Percentiles rank a stretch among this genome's conserved stretches.
phyloP scores from a whole-genome alignment of 2,113 vertebrate genomes.

The Chinchilla lanigera region DNA sequence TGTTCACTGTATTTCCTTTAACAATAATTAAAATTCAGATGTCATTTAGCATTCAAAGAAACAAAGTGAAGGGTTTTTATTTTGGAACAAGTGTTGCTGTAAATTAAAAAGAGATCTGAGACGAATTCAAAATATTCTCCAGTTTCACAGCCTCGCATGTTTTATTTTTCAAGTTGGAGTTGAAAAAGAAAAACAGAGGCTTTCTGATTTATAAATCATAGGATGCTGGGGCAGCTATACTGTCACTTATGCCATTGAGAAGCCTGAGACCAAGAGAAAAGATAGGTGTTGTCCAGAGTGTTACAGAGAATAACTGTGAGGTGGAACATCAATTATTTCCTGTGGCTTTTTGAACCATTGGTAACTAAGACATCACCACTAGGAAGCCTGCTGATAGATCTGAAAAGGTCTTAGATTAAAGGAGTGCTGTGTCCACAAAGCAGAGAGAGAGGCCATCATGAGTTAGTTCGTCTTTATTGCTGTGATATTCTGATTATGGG shows the following conservation, averaged over 20 bases:
- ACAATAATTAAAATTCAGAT: constrained; percentile 37
- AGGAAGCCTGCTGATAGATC: not conserved
- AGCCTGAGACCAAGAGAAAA: not conserved
- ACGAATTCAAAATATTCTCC: not conserved
- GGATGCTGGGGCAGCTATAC: not conserved
- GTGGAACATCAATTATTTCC: not conserved
- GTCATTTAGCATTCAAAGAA: constrained; percentile 26
- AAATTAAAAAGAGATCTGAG: constrained; percentile 10
- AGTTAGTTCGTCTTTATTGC: not conserved
- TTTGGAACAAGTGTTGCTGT: not conserved
- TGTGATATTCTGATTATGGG: not conserved
- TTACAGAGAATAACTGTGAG: not conserved
- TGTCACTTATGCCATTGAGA: not conserved
- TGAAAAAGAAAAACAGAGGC: not conserved
- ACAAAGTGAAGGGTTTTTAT: not conserved
- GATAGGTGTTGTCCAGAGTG: not conserved
- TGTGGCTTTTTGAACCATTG: not conserved
- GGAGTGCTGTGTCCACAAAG: too few species aligned
- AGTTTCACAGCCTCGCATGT: not conserved
- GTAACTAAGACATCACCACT: not conserved
- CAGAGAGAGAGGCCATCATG: not conserved
- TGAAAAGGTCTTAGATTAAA: not conserved
- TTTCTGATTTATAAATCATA: not conserved
- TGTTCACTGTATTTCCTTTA: constrained; percentile 29
- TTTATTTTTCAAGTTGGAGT: constrained; percentile 4